Conservation (phyloP, 2,113 vertebrate genomes). For the Misgurnus anguillicaudatus region DNA sequence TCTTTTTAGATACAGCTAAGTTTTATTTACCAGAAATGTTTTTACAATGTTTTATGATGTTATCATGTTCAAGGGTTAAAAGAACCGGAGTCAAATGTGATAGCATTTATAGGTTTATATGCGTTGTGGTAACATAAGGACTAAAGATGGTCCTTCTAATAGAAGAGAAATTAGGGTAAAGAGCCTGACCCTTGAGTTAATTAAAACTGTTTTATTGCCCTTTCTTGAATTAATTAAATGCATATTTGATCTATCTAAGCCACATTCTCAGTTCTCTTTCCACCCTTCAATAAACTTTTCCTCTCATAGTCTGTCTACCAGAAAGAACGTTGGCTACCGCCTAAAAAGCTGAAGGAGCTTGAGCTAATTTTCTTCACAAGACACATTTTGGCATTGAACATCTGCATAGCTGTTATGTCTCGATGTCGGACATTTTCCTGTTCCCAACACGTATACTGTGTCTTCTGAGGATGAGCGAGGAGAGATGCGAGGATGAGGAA, state of each 20-base stretch:
- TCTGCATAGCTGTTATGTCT: not conserved
- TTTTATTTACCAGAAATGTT: slow-evolving; percentile 1
- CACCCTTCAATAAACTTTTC: slow-evolving; percentile 44
- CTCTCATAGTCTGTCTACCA: slow-evolving; percentile 41
- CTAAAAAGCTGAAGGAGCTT: slow-evolving; percentile 14
- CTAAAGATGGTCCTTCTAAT: slow-evolving; percentile 61
- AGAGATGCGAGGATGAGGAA: not conserved
- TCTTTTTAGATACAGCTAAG: not conserved
- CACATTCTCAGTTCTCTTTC: slow-evolving; percentile 32
- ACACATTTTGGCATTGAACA: not conserved
- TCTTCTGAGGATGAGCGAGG: not conserved
- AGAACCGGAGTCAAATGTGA: slow-evolving; percentile 18
- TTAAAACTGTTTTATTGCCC: slow-evolving; percentile 61
- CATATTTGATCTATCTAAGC: slow-evolving; percentile 53
- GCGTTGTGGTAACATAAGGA: slow-evolving; percentile 60
- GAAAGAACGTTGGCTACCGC: slow-evolving; percentile 12
- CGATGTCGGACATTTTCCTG: slow-evolving; percentile 14
- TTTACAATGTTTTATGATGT: slow-evolving; percentile 10
- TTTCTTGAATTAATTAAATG: slow-evolving; percentile 69
- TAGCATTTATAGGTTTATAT: slow-evolving; percentile 42
- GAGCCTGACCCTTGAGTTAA: slow-evolving; percentile 63
- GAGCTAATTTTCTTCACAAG: slow-evolving; percentile 17
- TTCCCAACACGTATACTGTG: not conserved
- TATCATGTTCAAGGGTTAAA: not conserved
- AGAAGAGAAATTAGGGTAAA: slow-evolving; percentile 46